Conservation (phyloP, 2,888 invertebrate species). For the Polydrusus pterygomalis region DNA sequence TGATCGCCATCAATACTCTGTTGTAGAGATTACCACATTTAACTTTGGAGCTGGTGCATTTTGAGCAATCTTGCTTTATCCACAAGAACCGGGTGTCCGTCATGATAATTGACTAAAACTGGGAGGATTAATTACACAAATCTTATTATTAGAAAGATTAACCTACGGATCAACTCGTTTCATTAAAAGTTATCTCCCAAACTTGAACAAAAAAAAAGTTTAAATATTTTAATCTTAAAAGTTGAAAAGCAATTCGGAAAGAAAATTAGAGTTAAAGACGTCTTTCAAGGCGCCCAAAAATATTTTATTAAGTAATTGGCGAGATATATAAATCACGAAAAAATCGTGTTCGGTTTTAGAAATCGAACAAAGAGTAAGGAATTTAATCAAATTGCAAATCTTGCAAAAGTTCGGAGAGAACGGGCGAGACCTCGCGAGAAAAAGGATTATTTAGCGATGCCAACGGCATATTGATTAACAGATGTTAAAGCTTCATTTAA, state of each 20-base stretch:
- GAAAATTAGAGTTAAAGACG: slow-evolving; percentile 50
- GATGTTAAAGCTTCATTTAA: slow-evolving; percentile 26
- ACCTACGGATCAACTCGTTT: background rate
- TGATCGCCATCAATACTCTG: too few species aligned
- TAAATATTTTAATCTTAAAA: slow-evolving; percentile 14
- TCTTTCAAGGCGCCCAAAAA: slow-evolving; percentile 35
- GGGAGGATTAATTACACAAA: background rate
- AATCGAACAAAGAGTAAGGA: slow-evolving; percentile 49
- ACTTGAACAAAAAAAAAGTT: slow-evolving; percentile 33
- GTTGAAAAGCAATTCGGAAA: slow-evolving; percentile 42
- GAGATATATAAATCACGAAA: slow-evolving; percentile 53
- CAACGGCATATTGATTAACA: slow-evolving; percentile 46
- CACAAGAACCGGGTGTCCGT: too few species aligned
- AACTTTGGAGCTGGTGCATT: too few species aligned
- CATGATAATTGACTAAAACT: too few species aligned
- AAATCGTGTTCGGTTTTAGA: slow-evolving; percentile 52
- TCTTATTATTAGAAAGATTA: background rate
- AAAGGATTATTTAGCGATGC: slow-evolving; percentile 49
- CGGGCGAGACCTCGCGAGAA: slow-evolving; percentile 39
- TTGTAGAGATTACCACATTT: too few species aligned
- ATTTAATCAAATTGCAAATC: slow-evolving; percentile 54
- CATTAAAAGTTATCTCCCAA: slow-evolving; percentile 1
- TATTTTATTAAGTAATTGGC: slow-evolving; percentile 55
- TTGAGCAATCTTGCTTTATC: too few species aligned
- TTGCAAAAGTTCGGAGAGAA: slow-evolving; percentile 38